Percentiles rank a stretch among this genome's conserved stretches.
phyloP scores from a whole-genome alignment of 2,888 invertebrate species.

The Megastigmus dorsalis region DNA sequence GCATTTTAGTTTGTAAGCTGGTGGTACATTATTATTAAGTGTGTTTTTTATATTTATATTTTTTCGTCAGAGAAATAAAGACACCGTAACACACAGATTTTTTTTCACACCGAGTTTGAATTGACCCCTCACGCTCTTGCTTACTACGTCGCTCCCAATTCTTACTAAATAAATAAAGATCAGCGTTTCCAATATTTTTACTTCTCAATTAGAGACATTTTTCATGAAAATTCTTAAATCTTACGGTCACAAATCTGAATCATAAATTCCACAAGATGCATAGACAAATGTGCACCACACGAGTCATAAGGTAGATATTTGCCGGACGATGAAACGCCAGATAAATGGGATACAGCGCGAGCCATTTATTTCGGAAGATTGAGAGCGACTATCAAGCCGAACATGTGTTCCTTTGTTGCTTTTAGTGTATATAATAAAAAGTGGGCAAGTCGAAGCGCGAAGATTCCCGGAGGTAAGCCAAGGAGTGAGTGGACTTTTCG shows the following conservation, averaged over 20 bases:
- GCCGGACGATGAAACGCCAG: no score
- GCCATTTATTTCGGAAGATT: not conserved
- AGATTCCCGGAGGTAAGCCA: not conserved
- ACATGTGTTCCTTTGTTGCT: slow-evolving; percentile 28
- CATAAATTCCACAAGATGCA: no score
- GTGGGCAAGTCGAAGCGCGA: not conserved
- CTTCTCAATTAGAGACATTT: not conserved
- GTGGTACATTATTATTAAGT: not conserved
- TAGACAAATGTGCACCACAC: no score
- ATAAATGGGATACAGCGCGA: not conserved
- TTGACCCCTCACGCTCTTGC: slow-evolving; percentile 41
- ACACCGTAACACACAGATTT: slow-evolving; percentile 19
- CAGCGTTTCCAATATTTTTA: not conserved
- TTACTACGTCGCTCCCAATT: slow-evolving; percentile 6
- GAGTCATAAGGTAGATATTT: no score
- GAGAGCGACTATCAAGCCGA: slow-evolving; percentile 8
- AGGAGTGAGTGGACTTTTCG: not conserved
- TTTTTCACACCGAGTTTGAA: slow-evolving; percentile 31
- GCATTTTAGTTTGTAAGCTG: slow-evolving; percentile 29
- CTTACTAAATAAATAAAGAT: no score
- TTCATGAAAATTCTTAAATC: not conserved
- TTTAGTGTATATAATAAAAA: slow-evolving; percentile 22
- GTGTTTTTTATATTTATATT: slow-evolving; percentile 25
- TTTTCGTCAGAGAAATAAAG: slow-evolving; percentile 31
- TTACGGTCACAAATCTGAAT: no score